A percentile compares a stretch with the other conserved stretches of the same genome.
These are phyloP conservation scores for Sebastolobus alascanus DNA, from an alignment of 2,797 vertebrate species.

Conservation along the genomic window DNA sequence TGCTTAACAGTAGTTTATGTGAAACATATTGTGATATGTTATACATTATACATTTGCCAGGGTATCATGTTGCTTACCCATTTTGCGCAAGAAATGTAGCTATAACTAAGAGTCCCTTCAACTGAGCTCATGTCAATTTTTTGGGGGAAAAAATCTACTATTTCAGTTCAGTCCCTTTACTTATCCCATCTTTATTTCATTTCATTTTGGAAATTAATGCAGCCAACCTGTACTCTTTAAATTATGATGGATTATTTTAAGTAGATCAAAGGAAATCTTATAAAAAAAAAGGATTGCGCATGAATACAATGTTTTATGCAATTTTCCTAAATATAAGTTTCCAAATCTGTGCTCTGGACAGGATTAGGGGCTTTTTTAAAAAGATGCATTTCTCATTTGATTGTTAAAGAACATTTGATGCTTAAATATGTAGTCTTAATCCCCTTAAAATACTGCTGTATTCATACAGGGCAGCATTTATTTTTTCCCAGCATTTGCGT, in stretches of 20 bases:
- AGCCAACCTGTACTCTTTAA: conserved; percentile 70
- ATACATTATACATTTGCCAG: conserved; percentile 7
- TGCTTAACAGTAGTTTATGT: conserved; percentile 46
- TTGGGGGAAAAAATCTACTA: background rate
- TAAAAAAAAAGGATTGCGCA: conserved; percentile 63
- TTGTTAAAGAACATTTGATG: conserved; percentile 55
- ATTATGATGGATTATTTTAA: conserved; percentile 69
- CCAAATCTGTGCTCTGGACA: conserved; percentile 46
- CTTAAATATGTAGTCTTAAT: conserved; percentile 39
- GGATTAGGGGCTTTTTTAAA: conserved; percentile 49
- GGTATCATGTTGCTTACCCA: conserved; percentile 37
- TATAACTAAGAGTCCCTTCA: conserved; percentile 21
- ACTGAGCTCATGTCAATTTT: conserved; percentile 37
- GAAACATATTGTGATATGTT: conserved; percentile 43
- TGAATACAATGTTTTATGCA: conserved; percentile 49
- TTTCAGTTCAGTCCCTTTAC: conserved; percentile 9
- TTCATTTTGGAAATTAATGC: conserved; percentile 70
- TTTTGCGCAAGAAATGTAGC: conserved; percentile 16
- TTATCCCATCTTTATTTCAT: conserved; percentile 57
- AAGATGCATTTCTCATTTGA: conserved; percentile 28
- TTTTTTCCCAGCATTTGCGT: background rate
- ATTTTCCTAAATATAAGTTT: conserved; percentile 51
- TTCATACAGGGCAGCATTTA: conserved; percentile 4
- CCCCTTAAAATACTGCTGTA: conserved; percentile 6
- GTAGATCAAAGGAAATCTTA: conserved; percentile 72